Percentiles rank a stretch among this genome's conserved stretches.
Evolutionary conservation across 1,140 invertebrate genomes (phyloP).

Genomic region (Neoseiulus cucumeris): DNA sequence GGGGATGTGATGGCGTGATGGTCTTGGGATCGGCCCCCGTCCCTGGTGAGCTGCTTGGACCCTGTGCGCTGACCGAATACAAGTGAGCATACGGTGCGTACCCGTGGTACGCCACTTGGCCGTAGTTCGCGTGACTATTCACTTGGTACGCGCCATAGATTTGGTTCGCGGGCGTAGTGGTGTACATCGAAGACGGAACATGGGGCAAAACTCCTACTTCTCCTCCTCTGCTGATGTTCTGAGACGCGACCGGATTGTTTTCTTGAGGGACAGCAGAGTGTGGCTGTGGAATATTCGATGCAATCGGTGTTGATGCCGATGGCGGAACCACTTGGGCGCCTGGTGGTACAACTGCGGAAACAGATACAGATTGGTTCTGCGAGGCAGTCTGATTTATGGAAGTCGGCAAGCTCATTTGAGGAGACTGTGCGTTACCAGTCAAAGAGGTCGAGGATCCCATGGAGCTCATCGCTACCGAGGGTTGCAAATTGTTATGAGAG

Average conservation of each 20-base stretch:
- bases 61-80: not conserved
- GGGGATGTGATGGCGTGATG: no score
- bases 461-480: not conserved
- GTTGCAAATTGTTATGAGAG: not conserved
- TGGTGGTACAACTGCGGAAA: slow-evolving; percentile 12
- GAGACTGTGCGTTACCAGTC: not conserved
- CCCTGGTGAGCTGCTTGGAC: slow-evolving; percentile 13
- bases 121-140: not conserved
- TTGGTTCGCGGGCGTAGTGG: not conserved
- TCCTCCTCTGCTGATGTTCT: no score
- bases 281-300: slow-evolving; percentile 13
- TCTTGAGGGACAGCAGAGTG: slow-evolving; percentile 9
- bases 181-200: not conserved
- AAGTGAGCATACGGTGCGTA: slow-evolving; percentile 9
- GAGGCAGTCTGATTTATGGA: slow-evolving; percentile 13
- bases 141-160: not conserved
- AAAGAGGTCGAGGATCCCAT: not conserved
- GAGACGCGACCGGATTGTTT: no score
- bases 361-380: slow-evolving; percentile 14
- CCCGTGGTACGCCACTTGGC: slow-evolving; percentile 21
- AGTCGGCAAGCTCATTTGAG: slow-evolving; percentile 5
- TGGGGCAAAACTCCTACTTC: no score
- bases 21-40: no score
- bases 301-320: no score
- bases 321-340: not conserved